Evolutionary conservation across 2,888 invertebrate species (phyloP), one percentile per base, ranked within the genome.

Genomic region (Megalurothrips usitatus): DNA sequence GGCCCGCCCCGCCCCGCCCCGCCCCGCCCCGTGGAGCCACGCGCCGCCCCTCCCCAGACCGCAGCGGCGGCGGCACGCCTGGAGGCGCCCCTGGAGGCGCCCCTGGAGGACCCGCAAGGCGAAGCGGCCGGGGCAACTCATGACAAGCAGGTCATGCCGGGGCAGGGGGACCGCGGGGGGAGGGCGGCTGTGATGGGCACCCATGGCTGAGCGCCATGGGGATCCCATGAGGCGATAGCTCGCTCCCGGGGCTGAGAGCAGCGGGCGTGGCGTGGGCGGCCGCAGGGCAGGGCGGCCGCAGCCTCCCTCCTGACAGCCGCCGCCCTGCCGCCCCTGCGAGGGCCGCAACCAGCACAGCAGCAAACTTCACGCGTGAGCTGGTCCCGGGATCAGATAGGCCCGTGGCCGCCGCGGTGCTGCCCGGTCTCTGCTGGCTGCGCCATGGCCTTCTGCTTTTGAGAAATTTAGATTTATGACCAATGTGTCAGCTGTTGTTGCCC

Each of bases 381-480:
- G 26, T 12, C 68, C 23, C 68, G 26, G 12, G 26, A 75, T 75
- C 68, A 75, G 68, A 75, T 75, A 75, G 68, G 68, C 23, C 68
- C 68, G 14, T 17, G 34, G 58, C 58, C n/a, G 58, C 58, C 58
- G 58, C 58, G 11, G 19, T 58, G 58, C 58, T 43, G 34, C 34
- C n/a, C n/a, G n/a, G n/a, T n/a, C n/a, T n/a, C 34, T 43, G 34
- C 34, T 43, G 34, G 34, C 34, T 2, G 34, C 6, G 34, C 34
- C 34, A 43, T 43, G 34, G 34, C 34, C 34, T 26, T 75, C 26
- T 75, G 68, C 68, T 75, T n/a, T 75, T 75, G 23, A 75, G 68
- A 75, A 75, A 75, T 75, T 75, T 75, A 75, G 68, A 75, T 75
- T 75, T 75, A 75, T 75, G 68, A 75, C 68, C 68, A 75, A 75